Conservation (phyloP, 2,888 invertebrate species). For the Ernsta delagoae region DNA sequence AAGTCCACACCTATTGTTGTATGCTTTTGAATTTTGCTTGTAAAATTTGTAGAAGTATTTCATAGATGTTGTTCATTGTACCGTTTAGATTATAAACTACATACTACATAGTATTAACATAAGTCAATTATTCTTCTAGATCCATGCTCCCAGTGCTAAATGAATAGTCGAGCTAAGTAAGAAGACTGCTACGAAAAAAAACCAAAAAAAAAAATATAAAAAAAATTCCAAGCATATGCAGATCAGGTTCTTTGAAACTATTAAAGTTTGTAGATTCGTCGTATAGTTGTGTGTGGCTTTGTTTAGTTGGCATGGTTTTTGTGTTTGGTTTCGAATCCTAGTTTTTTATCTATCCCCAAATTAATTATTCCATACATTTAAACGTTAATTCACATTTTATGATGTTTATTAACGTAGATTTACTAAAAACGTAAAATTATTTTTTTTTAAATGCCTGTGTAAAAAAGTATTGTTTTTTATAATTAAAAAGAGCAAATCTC, state of each 20-base stretch:
- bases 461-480: no score
- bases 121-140: constrained; percentile 79
- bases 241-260: constrained; percentile 71
- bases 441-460: no score
- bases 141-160: constrained; percentile 93
- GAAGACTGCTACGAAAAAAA: constrained; percentile 79
- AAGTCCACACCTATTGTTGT: no score
- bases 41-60: no score
- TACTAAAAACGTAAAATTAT: no score
- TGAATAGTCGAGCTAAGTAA: constrained; percentile 87
- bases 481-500: no score
- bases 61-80: background rate
- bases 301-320: constrained; percentile 40
- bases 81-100: constrained; percentile 1
- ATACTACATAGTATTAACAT: constrained; percentile 12
- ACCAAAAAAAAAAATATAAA: constrained; percentile 55
- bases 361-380: no score
- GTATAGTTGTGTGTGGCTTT: constrained; percentile 44
- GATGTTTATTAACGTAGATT: no score
- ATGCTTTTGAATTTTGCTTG: no score
- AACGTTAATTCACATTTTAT: no score
- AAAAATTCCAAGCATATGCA: constrained; percentile 62
- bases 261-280: constrained; percentile 66
- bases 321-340: constrained; percentile 1
- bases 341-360: background rate